Evolutionary conservation across 2,113 vertebrate species (phyloP), one percentile per base, ranked within the genome.

Genomic region (Ivindomyrus marchei): DNA sequence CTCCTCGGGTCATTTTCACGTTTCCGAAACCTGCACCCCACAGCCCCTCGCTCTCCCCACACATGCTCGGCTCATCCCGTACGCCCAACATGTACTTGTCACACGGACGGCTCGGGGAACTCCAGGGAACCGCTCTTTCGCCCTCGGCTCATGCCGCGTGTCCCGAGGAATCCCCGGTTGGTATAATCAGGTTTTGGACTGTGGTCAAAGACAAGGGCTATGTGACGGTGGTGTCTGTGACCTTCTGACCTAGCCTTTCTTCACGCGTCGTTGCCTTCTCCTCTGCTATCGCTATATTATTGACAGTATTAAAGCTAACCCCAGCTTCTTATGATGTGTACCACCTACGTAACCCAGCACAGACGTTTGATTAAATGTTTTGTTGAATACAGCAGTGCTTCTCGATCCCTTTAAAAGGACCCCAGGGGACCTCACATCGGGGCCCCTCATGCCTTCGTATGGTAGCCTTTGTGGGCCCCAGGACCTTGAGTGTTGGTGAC

Each of bases 211-310:
- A 94, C 91, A 93, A 96, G 95, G 95, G 95, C 95, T 96, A 95
- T 89, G 91, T 92, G 93, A 94, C 93, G 93, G 92, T 94, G 93
- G 93, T 91, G 62, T 83, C 49, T 17, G 90, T 91, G 93, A 89
- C 84, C 89, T 93, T 92, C 93, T 93, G 93, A 93, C 89, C 88
- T 90, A 94, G 95, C 95, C 94, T 95, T 94, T 94, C 90, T 94
- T 92, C 93, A 92, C 93, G 94, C 94, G 94, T 94, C 31, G 94
- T 95, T 95, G 94, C 95, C 95, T 95, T 95, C 91, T 94, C 93
- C 92, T 93, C 94, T 93, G 92, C 93, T 94, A 90, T 90, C n/a
- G n/a, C 90, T 89, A 31, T 89, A 2, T 80, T 92, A 89, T 83
- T 92, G 13, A 85, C 90, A 92, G 90, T 88, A 58, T 91, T 90